A percentile compares a stretch with the other conserved stretches of the same genome.
These are phyloP conservation scores for Microchrysa polita DNA, from an alignment of 2,888 invertebrate species.

Conservation along the genomic window DNA sequence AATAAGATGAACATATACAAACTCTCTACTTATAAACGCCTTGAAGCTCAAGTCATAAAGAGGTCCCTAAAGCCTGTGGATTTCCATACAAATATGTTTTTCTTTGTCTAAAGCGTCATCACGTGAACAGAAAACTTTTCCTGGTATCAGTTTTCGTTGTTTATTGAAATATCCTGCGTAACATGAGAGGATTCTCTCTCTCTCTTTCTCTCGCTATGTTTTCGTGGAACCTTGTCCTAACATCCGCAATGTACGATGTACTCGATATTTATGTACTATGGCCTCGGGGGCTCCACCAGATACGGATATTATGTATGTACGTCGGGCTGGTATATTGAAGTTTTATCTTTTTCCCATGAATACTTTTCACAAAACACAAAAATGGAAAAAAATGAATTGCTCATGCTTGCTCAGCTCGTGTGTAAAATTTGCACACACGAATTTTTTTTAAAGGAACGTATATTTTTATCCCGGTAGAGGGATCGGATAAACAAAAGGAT, in stretches of 20 bases:
- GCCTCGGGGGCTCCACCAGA: not conserved
- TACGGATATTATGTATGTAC: not conserved
- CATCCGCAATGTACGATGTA: not conserved
- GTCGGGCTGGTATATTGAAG: constrained; percentile 5
- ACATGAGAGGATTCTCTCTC: no score
- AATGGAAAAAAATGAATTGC: constrained; percentile 24
- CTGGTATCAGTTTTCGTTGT: constrained; percentile 31
- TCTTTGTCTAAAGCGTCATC: constrained; percentile 30
- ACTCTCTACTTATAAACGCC: constrained; percentile 3
- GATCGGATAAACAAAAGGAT: constrained; percentile 2
- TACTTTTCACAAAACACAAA: constrained; percentile 5
- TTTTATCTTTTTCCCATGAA: constrained; percentile 26
- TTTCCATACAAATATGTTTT: constrained; percentile 33
- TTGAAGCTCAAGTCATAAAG: constrained; percentile 23
- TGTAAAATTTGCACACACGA: constrained; percentile 16
- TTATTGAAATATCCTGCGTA: constrained; percentile 35
- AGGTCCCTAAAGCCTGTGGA: constrained; percentile 25
- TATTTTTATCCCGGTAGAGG: not conserved
- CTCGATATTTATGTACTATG: constrained; percentile 16
- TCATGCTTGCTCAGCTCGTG: constrained; percentile 37
- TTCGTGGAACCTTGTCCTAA: not conserved
- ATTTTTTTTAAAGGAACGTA: constrained; percentile 9
- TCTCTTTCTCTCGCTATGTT: constrained; percentile 10
- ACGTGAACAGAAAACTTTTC: constrained; percentile 15
- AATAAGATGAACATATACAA: not conserved